Conservation (phyloP, 2,797 vertebrate genomes). For the Eulemur mongoz region DNA sequence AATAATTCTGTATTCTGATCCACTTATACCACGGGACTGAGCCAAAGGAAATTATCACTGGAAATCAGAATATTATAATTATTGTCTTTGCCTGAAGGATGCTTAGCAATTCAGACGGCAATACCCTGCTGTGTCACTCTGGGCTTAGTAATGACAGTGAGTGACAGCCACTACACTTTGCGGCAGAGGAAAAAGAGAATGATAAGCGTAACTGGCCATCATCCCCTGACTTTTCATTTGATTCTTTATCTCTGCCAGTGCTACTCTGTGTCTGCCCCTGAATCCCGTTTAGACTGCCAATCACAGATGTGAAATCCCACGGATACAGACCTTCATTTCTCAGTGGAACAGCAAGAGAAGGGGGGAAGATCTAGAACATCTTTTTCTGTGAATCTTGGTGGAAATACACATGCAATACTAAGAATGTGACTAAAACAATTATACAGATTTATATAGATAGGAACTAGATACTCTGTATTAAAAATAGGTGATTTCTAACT, state of each 20-base stretch:
- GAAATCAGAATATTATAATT: conserved; percentile 71
- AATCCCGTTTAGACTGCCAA: conserved; percentile 55
- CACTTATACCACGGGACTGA: not conserved
- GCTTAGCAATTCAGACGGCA: conserved; percentile 56
- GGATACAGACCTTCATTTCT: conserved; percentile 6
- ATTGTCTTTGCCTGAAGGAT: conserved; percentile 50
- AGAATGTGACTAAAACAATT: not conserved
- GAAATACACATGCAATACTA: conserved; percentile 6
- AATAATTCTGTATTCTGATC: conserved; percentile 20
- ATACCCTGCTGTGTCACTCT: conserved; percentile 54
- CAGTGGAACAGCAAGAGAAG: not conserved
- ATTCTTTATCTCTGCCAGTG: conserved; percentile 9
- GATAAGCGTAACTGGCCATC: conserved; percentile 7
- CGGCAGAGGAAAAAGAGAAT: not conserved
- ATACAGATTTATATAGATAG: not conserved
- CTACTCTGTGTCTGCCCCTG: not conserved
- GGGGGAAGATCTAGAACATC: not conserved
- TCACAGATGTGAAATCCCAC: conserved; percentile 17
- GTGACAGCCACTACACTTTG: not conserved
- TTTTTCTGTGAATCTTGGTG: not conserved
- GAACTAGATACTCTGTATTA: not conserved
- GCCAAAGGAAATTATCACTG: conserved; percentile 16
- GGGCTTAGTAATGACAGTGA: not conserved
- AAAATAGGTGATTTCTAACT: not conserved
- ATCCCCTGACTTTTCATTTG: conserved; percentile 31